phyloP scores from a whole-genome alignment of 2,888 invertebrate species.

The Stegophylla sp. region DNA sequence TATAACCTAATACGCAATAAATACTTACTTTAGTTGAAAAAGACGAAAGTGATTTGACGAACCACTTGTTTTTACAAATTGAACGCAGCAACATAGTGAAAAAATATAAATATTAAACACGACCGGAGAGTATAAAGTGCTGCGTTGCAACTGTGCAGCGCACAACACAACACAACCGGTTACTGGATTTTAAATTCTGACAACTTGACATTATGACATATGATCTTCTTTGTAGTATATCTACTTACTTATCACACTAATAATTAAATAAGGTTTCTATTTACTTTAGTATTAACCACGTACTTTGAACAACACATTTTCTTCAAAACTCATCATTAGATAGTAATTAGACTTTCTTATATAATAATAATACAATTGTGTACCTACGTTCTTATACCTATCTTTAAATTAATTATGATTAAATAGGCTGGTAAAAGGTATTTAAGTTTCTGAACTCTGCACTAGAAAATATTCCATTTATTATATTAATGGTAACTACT shows the following conservation, averaged over 20 bases:
- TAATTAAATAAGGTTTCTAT: slow-evolving; percentile 17
- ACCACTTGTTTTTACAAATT: slow-evolving; percentile 16
- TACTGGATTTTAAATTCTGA: background rate
- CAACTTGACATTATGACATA: slow-evolving; percentile 41
- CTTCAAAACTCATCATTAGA: background rate
- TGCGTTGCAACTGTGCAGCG: no score
- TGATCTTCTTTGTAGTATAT: slow-evolving; percentile 8
- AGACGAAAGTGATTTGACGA: background rate
- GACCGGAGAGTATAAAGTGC: background rate
- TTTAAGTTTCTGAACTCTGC: no score
- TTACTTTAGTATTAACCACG: background rate
- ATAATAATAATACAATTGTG: no score
- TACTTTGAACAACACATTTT: background rate
- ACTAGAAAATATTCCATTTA: no score
- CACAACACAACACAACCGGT: slow-evolving; percentile 32
- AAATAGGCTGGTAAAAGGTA: no score
- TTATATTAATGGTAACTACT: no score
- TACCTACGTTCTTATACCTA: no score
- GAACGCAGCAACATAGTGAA: slow-evolving; percentile 12
- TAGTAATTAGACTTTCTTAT: background rate
- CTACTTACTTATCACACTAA: background rate
- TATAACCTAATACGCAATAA: background rate
- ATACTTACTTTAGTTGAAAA: slow-evolving; percentile 42
- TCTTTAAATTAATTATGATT: no score
- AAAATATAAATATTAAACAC: background rate